Evolutionary conservation across 2,113 vertebrate species (phyloP).

Genomic region (Haemorhous mexicanus): DNA sequence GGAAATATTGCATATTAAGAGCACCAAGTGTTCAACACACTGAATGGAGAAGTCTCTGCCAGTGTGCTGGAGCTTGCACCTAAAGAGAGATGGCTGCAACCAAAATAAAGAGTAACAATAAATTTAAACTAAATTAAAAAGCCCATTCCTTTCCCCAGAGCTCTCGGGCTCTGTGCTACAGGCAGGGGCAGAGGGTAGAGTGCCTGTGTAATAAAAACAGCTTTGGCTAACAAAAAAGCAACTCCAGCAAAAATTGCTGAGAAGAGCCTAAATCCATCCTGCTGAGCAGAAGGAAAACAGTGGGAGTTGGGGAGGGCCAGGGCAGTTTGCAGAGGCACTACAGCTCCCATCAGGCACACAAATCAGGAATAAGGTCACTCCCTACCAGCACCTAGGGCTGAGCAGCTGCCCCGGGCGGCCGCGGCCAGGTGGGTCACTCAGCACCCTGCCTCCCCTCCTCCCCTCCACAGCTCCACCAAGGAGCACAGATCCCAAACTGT

Average conservation of each 20-base stretch:
- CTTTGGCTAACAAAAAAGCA: conserved; percentile 7
- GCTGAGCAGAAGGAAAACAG: conserved; percentile 5
- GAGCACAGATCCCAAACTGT: conserved; percentile 73
- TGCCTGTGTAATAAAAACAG: background rate
- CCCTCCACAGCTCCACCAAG: conserved; percentile 66
- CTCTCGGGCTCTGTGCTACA: background rate
- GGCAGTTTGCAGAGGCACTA: background rate
- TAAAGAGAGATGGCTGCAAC: background rate
- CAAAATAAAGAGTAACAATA: background rate
- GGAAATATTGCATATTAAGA: background rate
- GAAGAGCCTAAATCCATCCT: background rate
- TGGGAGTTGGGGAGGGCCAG: background rate
- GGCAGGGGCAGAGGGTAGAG: background rate
- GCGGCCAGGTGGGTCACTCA: conserved; percentile 46
- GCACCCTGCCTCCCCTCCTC: conserved; percentile 58
- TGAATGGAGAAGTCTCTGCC: background rate
- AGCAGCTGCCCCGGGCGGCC: conserved; percentile 43
- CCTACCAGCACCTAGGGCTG: background rate
- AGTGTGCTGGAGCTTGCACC: background rate
- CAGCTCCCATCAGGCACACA: background rate
- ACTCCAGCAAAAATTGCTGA: conserved; percentile 31
- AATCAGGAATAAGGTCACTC: background rate
- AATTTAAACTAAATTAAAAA: background rate
- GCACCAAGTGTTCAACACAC: background rate
- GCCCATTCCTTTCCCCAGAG: background rate